These are phyloP conservation scores for Drosophila santomea DNA, from an alignment of 1,140 invertebrate genomes.

Conservation along the genomic window DNA sequence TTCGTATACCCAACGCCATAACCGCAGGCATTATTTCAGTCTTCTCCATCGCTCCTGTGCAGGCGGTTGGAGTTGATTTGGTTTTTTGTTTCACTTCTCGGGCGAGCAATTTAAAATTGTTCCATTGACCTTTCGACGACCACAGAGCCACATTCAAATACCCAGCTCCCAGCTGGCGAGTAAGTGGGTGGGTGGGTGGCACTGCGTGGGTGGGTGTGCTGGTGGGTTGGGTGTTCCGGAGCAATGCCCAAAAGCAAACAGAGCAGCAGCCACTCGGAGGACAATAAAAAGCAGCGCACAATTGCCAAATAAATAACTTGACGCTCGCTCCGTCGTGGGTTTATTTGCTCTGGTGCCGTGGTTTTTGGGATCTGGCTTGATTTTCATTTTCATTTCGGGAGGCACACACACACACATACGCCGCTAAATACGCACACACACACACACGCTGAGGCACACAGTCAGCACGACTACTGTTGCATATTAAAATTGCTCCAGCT, in stretches of 20 bases:
- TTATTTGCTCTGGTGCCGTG: conserved; percentile 73
- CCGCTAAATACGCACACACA: conserved; percentile 14
- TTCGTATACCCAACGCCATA: conserved; percentile 17
- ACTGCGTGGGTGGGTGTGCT: background rate
- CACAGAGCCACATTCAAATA: conserved; percentile 47
- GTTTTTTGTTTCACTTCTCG: conserved; percentile 40
- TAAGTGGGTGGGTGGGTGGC: conserved; percentile 15
- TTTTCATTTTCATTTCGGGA: conserved; percentile 63
- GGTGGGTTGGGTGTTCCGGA: conserved; percentile 10
- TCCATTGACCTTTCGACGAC: conserved; percentile 75
- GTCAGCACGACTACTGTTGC: conserved; percentile 53
- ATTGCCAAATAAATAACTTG: conserved; percentile 83
- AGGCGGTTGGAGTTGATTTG: conserved; percentile 29
- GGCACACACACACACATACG: conserved; percentile 13
- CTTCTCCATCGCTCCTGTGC: conserved; percentile 9
- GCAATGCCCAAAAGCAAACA: conserved; percentile 74
- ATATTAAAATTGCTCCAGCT: conserved; percentile 69
- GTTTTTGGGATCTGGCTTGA: conserved; percentile 53
- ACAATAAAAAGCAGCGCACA: conserved; percentile 74
- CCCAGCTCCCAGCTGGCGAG: conserved; percentile 23
- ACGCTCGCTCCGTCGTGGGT: conserved; percentile 58
- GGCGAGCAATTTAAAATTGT: conserved; percentile 68
- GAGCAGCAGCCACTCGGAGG: conserved; percentile 63
- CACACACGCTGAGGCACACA: conserved; percentile 27
- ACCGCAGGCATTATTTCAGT: conserved; percentile 41